These are phyloP conservation scores for Elgaria multicarinata DNA, from an alignment of 2,113 vertebrate genomes.

Conservation along the genomic window DNA sequence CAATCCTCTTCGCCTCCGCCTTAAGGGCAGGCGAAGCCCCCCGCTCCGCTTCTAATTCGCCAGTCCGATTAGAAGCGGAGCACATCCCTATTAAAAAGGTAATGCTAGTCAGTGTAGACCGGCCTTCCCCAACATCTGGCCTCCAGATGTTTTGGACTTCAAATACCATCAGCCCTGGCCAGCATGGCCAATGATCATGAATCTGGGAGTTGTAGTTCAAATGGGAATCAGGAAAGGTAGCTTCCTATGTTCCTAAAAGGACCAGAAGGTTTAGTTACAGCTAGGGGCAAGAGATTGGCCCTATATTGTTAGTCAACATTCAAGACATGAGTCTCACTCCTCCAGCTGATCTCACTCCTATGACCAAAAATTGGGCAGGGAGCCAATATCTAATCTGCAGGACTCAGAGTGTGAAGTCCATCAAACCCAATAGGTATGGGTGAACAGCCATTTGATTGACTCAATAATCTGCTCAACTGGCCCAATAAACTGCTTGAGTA, in stretches of 20 bases:
- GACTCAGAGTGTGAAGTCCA: background rate
- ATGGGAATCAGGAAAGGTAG: background rate
- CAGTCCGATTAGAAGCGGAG: no score
- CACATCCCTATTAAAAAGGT: no score
- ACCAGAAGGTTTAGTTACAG: background rate
- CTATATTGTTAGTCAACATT: background rate
- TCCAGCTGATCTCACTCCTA: background rate
- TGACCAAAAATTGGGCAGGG: background rate
- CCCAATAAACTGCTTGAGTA: background rate
- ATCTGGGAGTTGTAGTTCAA: background rate
- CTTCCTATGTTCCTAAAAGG: background rate
- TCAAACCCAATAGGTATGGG: background rate
- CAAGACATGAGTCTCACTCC: background rate
- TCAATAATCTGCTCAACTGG: background rate
- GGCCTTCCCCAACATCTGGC: no score
- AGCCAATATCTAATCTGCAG: background rate
- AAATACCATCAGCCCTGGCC: no score
- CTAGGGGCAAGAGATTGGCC: background rate
- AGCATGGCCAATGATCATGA: no score
- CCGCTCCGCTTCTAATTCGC: no score
- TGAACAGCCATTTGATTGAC: background rate
- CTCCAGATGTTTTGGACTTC: no score
- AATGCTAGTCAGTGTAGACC: no score
- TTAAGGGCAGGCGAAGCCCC: no score
- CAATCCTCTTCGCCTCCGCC: no score